A percentile compares a stretch with the other conserved stretches of the same genome.
These are phyloP conservation scores for Struthio camelus DNA, from an alignment of 2,113 vertebrate genomes.

Conservation along the genomic window DNA sequence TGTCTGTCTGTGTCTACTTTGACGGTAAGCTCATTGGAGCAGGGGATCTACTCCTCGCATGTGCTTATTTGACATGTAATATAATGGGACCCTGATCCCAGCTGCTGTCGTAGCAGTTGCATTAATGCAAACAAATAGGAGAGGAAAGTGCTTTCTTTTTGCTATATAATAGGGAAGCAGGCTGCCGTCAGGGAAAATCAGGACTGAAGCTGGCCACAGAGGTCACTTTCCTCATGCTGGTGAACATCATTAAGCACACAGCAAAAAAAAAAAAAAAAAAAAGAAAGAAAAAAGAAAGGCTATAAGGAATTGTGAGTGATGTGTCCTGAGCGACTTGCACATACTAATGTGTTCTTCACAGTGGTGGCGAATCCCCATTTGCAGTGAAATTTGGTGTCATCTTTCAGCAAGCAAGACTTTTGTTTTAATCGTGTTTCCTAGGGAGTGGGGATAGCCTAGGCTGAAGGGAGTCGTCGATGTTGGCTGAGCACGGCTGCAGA, in stretches of 20 bases:
- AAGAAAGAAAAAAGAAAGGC: background rate
- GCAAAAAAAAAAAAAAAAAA: background rate
- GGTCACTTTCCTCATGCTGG: background rate
- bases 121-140: background rate
- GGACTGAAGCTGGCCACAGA: background rate
- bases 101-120: background rate
- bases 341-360: background rate
- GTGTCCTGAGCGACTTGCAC: background rate
- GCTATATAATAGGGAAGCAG: background rate
- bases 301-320: background rate
- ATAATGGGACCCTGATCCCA: background rate
- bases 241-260: background rate
- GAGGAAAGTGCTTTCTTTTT: background rate
- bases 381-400: slow-evolving; percentile 15
- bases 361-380: background rate
- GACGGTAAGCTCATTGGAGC: background rate
- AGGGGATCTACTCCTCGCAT: background rate
- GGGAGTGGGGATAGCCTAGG: background rate
- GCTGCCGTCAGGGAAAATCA: background rate
- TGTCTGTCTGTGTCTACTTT: background rate
- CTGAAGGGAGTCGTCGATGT: background rate
- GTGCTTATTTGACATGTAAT: background rate
- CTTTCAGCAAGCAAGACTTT: slow-evolving; percentile 36
- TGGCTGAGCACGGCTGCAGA: background rate
- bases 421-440: slow-evolving; percentile 36